Conservation (phyloP, 2,888 invertebrate species). For the Poecilus cupreus region DNA sequence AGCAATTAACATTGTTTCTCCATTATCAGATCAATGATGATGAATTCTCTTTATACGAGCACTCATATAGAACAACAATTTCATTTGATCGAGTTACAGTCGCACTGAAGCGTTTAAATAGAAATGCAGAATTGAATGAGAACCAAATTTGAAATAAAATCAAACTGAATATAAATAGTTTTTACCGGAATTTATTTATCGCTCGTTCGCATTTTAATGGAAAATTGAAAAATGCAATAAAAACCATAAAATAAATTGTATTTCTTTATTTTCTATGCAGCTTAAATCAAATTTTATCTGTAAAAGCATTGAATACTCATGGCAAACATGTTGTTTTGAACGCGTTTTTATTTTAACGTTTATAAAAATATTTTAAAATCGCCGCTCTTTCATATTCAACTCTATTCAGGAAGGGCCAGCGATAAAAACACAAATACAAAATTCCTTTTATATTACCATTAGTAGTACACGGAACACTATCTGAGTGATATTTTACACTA, state of each 20-base stretch:
- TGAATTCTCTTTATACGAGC: conserved; percentile 36
- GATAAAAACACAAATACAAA: no score
- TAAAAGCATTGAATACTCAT: no score
- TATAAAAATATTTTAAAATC: no score
- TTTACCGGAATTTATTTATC: conserved; percentile 1
- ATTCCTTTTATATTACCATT: no score
- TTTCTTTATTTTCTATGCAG: neutral
- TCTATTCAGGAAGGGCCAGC: no score
- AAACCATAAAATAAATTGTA: neutral
- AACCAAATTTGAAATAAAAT: conserved; percentile 36
- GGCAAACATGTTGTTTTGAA: no score
- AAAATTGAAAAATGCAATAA: conserved; percentile 14
- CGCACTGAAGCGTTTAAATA: conserved; percentile 31
- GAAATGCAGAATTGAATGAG: conserved; percentile 32
- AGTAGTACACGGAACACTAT: no score
- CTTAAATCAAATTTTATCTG: neutral
- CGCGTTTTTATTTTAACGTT: no score
- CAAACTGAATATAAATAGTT: conserved; percentile 20
- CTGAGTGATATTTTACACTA: no score
- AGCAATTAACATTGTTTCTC: conserved; percentile 39
- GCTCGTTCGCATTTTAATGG: neutral
- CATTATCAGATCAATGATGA: conserved; percentile 24
- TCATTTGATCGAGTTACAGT: conserved; percentile 22
- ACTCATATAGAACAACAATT: conserved; percentile 34
- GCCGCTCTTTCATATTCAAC: no score